A percentile compares a stretch with the other conserved stretches of the same genome.
phyloP scores from a whole-genome alignment of 2,797 vertebrate species.

The Bradypus variegatus region DNA sequence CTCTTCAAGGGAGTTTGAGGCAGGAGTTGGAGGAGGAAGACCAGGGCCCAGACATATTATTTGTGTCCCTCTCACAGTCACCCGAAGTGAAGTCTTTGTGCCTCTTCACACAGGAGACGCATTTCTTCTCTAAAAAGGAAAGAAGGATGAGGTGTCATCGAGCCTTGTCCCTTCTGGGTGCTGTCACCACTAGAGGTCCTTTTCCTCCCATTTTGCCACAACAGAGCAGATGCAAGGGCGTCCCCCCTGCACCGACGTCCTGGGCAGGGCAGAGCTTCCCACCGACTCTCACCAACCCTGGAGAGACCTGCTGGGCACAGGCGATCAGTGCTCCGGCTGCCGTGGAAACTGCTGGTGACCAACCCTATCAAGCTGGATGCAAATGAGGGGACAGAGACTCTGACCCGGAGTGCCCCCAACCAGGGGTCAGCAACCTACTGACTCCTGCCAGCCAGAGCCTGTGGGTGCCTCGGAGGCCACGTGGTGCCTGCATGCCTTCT shows the following conservation, averaged over 20 bases:
- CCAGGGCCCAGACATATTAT: background rate
- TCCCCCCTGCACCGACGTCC: background rate
- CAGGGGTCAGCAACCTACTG: no score
- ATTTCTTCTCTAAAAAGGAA: background rate
- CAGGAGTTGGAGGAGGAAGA: no score
- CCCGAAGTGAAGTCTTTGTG: rapidly evolving
- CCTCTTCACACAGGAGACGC: background rate
- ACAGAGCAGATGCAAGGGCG: background rate
- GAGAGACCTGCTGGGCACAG: rapidly evolving
- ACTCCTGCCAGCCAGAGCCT: background rate
- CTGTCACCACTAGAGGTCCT: background rate
- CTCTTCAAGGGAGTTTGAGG: background rate
- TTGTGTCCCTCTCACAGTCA: background rate
- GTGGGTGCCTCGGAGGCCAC: background rate
- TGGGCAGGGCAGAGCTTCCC: background rate
- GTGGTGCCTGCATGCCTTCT: background rate
- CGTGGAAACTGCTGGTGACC: background rate
- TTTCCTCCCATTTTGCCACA: background rate
- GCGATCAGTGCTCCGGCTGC: background rate
- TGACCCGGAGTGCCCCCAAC: background rate
- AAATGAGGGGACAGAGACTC: rapidly evolving
- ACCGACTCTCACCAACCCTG: background rate
- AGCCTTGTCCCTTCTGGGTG: background rate
- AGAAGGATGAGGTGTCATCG: background rate
- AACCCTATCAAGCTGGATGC: background rate